Base-by-base conservation (phyloP, 2,797 vertebrate species). In the Hyperoplus lanceolatus region DNA sequence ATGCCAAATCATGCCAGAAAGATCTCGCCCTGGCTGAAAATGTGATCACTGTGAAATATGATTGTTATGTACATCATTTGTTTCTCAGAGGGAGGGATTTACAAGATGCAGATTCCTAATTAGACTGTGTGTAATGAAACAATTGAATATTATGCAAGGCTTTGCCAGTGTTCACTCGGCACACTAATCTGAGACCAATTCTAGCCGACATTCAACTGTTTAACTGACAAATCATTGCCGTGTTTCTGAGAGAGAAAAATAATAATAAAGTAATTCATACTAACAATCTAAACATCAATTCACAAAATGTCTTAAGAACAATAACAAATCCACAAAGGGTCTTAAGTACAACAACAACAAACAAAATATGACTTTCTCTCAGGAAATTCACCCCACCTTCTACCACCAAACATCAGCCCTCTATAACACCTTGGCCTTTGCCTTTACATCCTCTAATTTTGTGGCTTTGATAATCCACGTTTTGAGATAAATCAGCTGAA, bases 21-120 rank as follows among this genome's bases (percentile, higher is more conserved):
- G 81, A 84, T 85, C 81, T 83, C 73, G 68, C 68, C 80, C 58
- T 18, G 49, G 70, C 70, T 78, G 73, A 81, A 85, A 89, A 80
- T 84, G 84, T 70, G 85, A 89, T 89, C 88, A 61, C 77, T 67
- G 81, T 53, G 29, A 84, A 90, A 88, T 77, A 70, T 51, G 86
- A 90, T 85, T 82, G 84, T 89, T 85, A 83, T 82, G 81, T 90
- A 88, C 82, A 77, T 89, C 78, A 89, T 89, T 91, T 87, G 84
- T 87, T 87, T 85, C 90, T 87, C 87, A 55, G 78, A 82, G 83
- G 83, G 29, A 29, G 87, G 82, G 85, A 89, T 88, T 91, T 85
- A 79, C 66, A 79, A 81, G 81, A 89, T 89, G 83, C 87, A 77
- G 78, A 89, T 91, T 89, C 77, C 81, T 89, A 92, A 93, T 92